These are phyloP conservation scores for Lycodopsis pacificus DNA, from an alignment of 2,797 vertebrate species.

Conservation along the genomic window DNA sequence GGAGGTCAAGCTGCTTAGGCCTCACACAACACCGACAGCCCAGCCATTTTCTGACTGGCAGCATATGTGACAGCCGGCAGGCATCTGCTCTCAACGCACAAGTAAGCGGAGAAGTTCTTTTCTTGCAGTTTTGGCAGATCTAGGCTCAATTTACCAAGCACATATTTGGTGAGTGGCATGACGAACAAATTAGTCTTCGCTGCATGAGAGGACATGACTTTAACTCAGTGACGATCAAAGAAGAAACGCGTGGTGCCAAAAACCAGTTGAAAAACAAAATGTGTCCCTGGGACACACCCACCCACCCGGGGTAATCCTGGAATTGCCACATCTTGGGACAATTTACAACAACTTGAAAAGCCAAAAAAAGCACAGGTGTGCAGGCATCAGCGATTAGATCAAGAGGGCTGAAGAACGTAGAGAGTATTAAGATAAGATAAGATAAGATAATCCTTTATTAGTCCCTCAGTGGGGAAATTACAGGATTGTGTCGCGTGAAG, in stretches of 20 bases:
- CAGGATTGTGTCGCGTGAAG: slow-evolving; percentile 8
- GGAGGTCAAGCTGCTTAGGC: slow-evolving; percentile 60
- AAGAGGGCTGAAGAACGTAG: not conserved
- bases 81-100: not conserved
- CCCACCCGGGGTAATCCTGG: slow-evolving; percentile 24
- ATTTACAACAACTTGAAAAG: slow-evolving; percentile 1
- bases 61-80: slow-evolving; percentile 25
- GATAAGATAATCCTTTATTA: no score
- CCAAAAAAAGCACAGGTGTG: not conserved
- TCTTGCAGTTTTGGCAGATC: not conserved
- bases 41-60: slow-evolving; percentile 52
- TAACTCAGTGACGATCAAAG: slow-evolving; percentile 12
- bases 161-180: not conserved
- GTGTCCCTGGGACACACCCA: slow-evolving; percentile 17
- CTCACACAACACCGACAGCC: slow-evolving; percentile 37
- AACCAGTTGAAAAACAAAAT: not conserved
- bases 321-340: slow-evolving; percentile 26
- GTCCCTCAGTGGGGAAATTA: no score
- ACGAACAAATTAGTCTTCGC: slow-evolving; percentile 14
- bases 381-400: not conserved
- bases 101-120: not conserved
- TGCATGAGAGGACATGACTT: slow-evolving; percentile 32
- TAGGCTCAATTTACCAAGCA: not conserved
- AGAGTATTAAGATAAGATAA: no score
- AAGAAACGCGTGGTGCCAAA: slow-evolving; percentile 18